Conservation (phyloP, 2,888 invertebrate species). For the Conomelus anceps region DNA sequence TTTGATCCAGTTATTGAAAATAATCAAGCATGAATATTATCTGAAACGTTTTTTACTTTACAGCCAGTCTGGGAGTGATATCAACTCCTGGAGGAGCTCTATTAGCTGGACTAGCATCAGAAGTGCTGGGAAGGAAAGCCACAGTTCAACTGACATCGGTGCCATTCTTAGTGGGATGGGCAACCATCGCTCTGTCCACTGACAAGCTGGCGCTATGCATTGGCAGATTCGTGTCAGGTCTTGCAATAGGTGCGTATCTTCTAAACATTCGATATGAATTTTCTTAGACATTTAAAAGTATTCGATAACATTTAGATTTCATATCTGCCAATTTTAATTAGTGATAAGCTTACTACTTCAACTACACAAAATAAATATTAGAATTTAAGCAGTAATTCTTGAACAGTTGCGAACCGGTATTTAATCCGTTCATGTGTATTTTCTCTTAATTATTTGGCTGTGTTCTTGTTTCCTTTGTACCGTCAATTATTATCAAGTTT, state of each 20-base stretch:
- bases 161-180: slow-evolving; percentile 62
- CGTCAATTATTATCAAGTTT: background rate
- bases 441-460: no score
- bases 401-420: no score
- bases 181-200: slow-evolving; percentile 58
- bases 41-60: background rate
- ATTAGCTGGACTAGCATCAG: slow-evolving; percentile 60
- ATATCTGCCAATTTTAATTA: no score
- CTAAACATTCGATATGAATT: background rate
- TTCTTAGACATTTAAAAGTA: no score
- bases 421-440: no score
- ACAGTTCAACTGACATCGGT: slow-evolving; percentile 60
- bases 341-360: no score
- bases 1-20: background rate
- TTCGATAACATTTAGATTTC: no score
- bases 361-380: no score
- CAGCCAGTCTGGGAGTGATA: slow-evolving; percentile 64
- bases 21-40: background rate
- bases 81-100: slow-evolving; percentile 65
- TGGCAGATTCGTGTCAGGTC: slow-evolving; percentile 56
- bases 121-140: slow-evolving; percentile 56
- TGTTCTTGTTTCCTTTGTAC: background rate
- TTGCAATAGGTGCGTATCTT: slow-evolving; percentile 34
- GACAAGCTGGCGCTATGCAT: slow-evolving; percentile 56
- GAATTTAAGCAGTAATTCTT: no score